Conservation (phyloP, 2,888 invertebrate genomes). For the Drosophila rellima region DNA sequence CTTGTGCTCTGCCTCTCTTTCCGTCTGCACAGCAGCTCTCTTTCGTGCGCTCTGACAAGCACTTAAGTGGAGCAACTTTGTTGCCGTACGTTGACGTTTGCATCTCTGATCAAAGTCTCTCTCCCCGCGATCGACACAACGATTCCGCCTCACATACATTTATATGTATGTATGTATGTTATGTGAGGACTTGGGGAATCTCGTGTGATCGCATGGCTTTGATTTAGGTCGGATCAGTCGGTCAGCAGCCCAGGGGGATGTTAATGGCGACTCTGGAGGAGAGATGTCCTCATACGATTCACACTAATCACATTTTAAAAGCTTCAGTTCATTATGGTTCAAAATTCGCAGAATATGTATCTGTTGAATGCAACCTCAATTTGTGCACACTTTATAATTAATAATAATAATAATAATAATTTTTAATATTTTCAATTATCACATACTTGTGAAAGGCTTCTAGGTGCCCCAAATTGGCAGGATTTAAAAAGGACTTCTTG, state of each 20-base stretch:
- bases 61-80: slow-evolving; percentile 65
- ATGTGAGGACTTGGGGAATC: slow-evolving; percentile 2
- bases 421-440: no score
- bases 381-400: background rate
- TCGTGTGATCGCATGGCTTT: slow-evolving; percentile 8
- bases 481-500: background rate
- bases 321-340: slow-evolving; percentile 9
- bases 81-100: slow-evolving; percentile 75
- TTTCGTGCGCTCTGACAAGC: slow-evolving; percentile 2
- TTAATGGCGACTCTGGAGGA: slow-evolving; percentile 5
- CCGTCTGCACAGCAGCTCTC: slow-evolving; percentile 8
- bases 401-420: background rate
- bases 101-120: slow-evolving; percentile 15
- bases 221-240: slow-evolving; percentile 32
- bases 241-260: slow-evolving; percentile 5
- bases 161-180: no score
- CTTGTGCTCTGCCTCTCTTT: slow-evolving; percentile 14
- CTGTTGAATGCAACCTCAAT: background rate
- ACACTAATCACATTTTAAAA: slow-evolving; percentile 57
- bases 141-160: no score
- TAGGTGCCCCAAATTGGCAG: background rate
- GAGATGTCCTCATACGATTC: slow-evolving; percentile 23
- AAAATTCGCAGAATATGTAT: slow-evolving; percentile 2
- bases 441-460: background rate
- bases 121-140: slow-evolving; percentile 14